phyloP scores from a whole-genome alignment of 1,140 invertebrate species.

The Polyergus mexicanus region DNA sequence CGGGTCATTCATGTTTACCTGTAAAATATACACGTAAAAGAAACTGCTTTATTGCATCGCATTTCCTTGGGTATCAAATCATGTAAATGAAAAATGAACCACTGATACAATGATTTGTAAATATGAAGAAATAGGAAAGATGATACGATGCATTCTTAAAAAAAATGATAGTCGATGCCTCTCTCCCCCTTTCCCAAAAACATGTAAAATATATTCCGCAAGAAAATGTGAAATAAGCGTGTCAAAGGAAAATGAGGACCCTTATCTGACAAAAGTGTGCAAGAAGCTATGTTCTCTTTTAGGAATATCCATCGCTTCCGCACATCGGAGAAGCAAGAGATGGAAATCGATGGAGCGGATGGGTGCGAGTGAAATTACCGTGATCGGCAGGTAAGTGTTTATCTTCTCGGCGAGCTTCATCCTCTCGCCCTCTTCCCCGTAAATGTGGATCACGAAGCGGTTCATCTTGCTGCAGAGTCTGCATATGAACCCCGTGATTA shows the following conservation, averaged over 20 bases:
- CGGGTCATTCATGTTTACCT: slow-evolving; percentile 91
- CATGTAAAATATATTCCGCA: neutral
- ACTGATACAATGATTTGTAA: neutral
- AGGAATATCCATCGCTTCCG: neutral
- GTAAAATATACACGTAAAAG: slow-evolving; percentile 68
- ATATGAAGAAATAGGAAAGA: neutral
- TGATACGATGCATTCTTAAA: neutral
- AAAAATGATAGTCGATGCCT: neutral
- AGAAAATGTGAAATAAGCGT: neutral
- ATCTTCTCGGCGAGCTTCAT: slow-evolving; percentile 91
- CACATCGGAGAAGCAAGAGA: neutral
- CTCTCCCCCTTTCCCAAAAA: no score
- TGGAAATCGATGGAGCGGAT: neutral
- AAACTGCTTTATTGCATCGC: slow-evolving; percentile 3
- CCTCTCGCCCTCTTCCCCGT: slow-evolving; percentile 91
- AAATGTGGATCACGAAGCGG: slow-evolving; percentile 92
- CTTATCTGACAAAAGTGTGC: neutral
- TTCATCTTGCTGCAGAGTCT: slow-evolving; percentile 93
- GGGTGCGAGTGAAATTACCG: slow-evolving; percentile 85
- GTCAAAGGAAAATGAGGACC: neutral
- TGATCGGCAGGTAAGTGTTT: slow-evolving; percentile 91
- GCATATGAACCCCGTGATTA: slow-evolving; percentile 92
- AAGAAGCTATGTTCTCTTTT: neutral
- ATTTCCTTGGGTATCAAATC: neutral
- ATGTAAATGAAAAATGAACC: neutral